A percentile compares a stretch with the other conserved stretches of the same genome.
Conservation (phyloP, 2,113 vertebrate genomes). For the Hemiscyllium ocellatum region DNA sequence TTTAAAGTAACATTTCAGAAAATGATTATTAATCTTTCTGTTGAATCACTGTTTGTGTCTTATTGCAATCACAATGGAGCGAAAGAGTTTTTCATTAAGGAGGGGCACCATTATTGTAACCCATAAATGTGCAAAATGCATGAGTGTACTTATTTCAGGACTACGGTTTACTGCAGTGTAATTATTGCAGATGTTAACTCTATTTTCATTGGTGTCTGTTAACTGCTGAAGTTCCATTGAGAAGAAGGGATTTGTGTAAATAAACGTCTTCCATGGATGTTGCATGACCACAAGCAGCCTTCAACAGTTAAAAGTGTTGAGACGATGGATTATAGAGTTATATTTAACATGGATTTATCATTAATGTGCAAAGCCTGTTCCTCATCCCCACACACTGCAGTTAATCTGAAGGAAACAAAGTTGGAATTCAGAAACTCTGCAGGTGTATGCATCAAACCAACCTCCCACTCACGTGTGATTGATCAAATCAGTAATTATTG, state of each 20-base stretch:
- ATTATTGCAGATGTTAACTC: background rate
- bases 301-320: constrained; percentile 38
- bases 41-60: background rate
- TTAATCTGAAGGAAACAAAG: background rate
- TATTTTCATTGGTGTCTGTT: background rate
- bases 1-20: background rate
- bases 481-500: background rate
- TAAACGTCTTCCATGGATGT: background rate
- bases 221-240: background rate
- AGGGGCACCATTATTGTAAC: background rate
- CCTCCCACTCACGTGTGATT: background rate
- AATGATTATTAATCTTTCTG: background rate
- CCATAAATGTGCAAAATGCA: background rate
- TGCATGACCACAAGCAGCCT: constrained; percentile 7
- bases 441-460: background rate
- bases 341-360: constrained; percentile 63
- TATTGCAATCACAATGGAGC: background rate
- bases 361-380: constrained; percentile 56
- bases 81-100: background rate
- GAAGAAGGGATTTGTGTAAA: background rate
- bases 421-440: background rate
- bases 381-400: background rate
- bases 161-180: background rate
- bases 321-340: constrained; percentile 60
- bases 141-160: background rate